Conservation (phyloP, 1,140 invertebrate genomes). For the Microplitis demolitor region DNA sequence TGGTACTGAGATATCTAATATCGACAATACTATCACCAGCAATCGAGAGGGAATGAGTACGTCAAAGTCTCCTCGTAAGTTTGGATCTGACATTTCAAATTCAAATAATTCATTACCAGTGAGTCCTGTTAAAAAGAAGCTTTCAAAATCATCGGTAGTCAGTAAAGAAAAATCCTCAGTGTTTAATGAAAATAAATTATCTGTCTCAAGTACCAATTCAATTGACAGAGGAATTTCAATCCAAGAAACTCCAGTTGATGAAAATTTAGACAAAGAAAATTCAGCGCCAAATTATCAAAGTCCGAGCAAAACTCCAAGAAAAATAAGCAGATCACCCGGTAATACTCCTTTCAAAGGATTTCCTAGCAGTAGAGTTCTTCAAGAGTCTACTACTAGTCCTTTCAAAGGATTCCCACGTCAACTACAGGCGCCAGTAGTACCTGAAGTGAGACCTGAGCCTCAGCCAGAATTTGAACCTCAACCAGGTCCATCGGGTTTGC, state of each 20-base stretch:
- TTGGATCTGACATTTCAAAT: constrained; percentile 10
- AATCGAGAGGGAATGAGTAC: neutral
- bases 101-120: neutral
- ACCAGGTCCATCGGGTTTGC: constrained; percentile 32
- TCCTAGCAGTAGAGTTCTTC: no score
- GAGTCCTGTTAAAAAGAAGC: no score
- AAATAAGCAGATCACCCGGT: neutral
- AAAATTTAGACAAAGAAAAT: constrained; percentile 30
- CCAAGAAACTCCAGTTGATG: neutral
- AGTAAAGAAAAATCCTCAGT: no score
- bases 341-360: no score
- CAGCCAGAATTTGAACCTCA: constrained; percentile 5
- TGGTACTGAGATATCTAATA: constrained; percentile 45
- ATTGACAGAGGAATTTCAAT: neutral
- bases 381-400: no score
- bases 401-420: no score
- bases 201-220: neutral
- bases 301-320: constrained; percentile 24
- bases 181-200: neutral
- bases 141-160: no score
- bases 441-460: neutral
- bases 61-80: neutral
- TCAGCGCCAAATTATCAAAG: constrained; percentile 19
- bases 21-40: constrained; percentile 11
- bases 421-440: no score